Evolutionary conservation across 1,140 invertebrate genomes (phyloP).

Genomic region (Carcinoscorpius rotundicauda): DNA sequence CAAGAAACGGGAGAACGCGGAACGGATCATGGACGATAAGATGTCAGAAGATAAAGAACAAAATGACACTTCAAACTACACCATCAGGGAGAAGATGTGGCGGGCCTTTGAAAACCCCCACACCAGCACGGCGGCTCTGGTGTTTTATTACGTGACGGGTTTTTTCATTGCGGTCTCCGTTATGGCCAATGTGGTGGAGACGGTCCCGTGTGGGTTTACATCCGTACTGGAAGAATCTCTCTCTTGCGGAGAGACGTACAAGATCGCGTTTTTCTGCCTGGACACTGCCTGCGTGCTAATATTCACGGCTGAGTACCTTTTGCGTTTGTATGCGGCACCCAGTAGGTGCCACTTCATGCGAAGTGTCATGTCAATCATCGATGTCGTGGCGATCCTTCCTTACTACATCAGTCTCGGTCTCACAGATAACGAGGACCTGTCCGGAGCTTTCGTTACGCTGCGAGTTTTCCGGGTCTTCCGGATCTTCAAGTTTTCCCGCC

Average conservation of each 20-base stretch:
- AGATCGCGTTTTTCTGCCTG: slow-evolving; percentile 95
- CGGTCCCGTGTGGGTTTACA: slow-evolving; percentile 62
- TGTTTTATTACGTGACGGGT: slow-evolving; percentile 99
- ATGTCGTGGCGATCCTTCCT: slow-evolving; percentile 97
- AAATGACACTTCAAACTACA: slow-evolving; percentile 53
- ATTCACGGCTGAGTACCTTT: slow-evolving; percentile 95
- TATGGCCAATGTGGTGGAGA: slow-evolving; percentile 97
- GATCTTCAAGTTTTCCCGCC: slow-evolving; percentile 99
- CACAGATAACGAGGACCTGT: slow-evolving; percentile 96
- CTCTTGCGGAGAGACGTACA: slow-evolving; percentile 93
- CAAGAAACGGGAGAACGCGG: slow-evolving; percentile 94
- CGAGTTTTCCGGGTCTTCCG: slow-evolving; percentile 97
- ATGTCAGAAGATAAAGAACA: slow-evolving; percentile 80
- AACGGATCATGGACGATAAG: slow-evolving; percentile 96
- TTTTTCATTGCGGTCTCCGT: slow-evolving; percentile 99
- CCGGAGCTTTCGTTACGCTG: slow-evolving; percentile 96
- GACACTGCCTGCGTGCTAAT: slow-evolving; percentile 99
- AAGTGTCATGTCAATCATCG: slow-evolving; percentile 97
- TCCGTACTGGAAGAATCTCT: slow-evolving; percentile 64
- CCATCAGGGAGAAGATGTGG: slow-evolving; percentile 95
- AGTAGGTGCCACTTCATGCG: slow-evolving; percentile 95
- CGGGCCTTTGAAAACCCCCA: slow-evolving; percentile 98
- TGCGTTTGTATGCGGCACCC: slow-evolving; percentile 93
- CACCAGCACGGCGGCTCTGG: slow-evolving; percentile 91
- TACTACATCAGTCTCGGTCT: slow-evolving; percentile 97